Evolutionary conservation across 2,797 vertebrate genomes (phyloP).

Genomic region (Coluber constrictor): DNA sequence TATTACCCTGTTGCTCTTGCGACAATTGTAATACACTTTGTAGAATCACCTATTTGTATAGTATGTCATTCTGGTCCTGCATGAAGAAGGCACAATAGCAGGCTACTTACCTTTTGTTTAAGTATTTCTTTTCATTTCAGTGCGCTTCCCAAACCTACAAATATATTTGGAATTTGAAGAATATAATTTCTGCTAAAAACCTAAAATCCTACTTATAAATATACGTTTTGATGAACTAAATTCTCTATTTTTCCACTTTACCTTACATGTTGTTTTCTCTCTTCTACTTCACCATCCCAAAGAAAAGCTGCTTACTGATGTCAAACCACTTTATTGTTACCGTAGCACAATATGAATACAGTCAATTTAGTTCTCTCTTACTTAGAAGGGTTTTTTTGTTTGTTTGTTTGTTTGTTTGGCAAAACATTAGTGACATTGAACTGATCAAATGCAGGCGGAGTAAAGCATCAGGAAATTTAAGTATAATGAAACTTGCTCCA

Average conservation of each 20-base stretch:
- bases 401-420: neutral
- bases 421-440: neutral
- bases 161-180: neutral
- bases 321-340: neutral
- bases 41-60: neutral
- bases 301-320: neutral
- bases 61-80: conserved; percentile 55
- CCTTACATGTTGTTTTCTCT: neutral
- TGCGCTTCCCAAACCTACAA: conserved; percentile 21
- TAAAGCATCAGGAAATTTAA: conserved; percentile 21
- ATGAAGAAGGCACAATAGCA: conserved; percentile 58
- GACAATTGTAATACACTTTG: neutral
- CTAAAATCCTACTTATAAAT: neutral
- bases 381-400: neutral
- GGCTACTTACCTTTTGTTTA: conserved; percentile 55
- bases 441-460: conserved; percentile 21
- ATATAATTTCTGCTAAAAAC: conserved; percentile 32
- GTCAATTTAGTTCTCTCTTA: neutral
- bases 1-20: neutral
- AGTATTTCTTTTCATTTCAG: conserved; percentile 55
- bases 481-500: conserved; percentile 17
- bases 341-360: conserved; percentile 20
- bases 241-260: neutral
- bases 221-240: conserved; percentile 20
- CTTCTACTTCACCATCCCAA: conserved; percentile 8